Conservation (phyloP, 2,888 invertebrate genomes). For the Tipula lateralis region DNA sequence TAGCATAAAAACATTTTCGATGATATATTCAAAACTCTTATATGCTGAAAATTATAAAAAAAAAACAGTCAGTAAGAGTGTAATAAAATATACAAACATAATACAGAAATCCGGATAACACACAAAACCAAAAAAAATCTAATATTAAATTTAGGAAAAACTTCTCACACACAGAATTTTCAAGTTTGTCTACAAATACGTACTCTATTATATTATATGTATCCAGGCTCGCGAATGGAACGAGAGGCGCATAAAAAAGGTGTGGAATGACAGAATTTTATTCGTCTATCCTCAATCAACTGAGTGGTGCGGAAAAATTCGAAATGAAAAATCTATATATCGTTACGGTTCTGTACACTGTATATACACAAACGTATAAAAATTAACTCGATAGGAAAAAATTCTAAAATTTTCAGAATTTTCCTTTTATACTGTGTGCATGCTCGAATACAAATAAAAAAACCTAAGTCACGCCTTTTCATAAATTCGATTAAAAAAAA, state of each 20-base stretch:
- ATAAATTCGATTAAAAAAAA: not conserved
- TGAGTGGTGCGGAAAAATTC: not conserved
- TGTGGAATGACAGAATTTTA: not conserved
- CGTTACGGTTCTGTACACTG: too few relatives aligned
- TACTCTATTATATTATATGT: not conserved
- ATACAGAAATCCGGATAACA: not conserved
- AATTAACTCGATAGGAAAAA: not conserved
- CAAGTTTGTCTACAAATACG: not conserved
- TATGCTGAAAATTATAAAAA: not conserved
- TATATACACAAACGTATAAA: not conserved
- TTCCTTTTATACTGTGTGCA: not conserved
- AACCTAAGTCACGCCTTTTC: not conserved
- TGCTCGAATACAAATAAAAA: too few relatives aligned
- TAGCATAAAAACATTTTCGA: not conserved
- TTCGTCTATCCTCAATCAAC: not conserved
- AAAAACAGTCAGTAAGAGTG: not conserved
- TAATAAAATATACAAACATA: constrained; percentile 24
- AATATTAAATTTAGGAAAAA: not conserved
- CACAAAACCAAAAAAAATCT: not conserved
- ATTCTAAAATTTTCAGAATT: not conserved
- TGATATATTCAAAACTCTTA: constrained; percentile 24
- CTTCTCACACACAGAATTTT: not conserved
- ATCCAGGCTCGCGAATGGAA: not conserved
- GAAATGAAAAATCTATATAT: not conserved
- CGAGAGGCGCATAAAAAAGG: not conserved